phyloP scores from a whole-genome alignment of 2,888 invertebrate genomes.

The Napeogenes sylphis region DNA sequence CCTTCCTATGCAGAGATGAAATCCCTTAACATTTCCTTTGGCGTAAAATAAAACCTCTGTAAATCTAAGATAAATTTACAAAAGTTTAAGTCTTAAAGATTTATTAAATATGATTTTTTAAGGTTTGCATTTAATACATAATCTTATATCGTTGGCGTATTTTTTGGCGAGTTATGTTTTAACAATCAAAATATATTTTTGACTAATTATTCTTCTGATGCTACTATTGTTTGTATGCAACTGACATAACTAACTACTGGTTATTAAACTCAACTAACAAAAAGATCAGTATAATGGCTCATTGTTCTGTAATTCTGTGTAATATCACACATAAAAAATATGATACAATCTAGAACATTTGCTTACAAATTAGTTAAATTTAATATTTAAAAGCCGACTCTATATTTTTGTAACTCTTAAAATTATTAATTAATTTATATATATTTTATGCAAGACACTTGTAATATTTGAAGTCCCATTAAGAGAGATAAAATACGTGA shows the following conservation, averaged over 20 bases:
- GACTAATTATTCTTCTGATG: background rate
- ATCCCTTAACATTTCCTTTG: too few relatives aligned
- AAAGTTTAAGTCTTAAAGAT: too few relatives aligned
- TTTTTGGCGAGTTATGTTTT: too few relatives aligned
- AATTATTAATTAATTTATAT: background rate
- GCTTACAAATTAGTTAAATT: constrained; percentile 8
- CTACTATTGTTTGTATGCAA: constrained; percentile 19
- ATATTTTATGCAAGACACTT: background rate
- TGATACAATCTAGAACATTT: constrained; percentile 23
- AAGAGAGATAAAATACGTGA: constrained; percentile 8
- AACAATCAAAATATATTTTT: too few relatives aligned
- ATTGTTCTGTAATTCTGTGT: constrained; percentile 25
- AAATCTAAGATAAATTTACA: too few relatives aligned
- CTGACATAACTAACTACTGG: constrained; percentile 23
- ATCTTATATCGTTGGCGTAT: too few relatives aligned
- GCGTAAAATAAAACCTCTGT: too few relatives aligned
- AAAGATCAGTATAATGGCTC: constrained; percentile 24
- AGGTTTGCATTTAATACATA: too few relatives aligned
- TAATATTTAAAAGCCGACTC: constrained; percentile 4
- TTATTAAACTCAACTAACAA: constrained; percentile 21
- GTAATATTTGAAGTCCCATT: background rate
- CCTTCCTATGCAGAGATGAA: too few relatives aligned
- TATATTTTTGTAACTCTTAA: background rate
- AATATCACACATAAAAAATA: constrained; percentile 13
- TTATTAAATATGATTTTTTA: too few relatives aligned